phyloP scores from a whole-genome alignment of 2,113 vertebrate species.

The Epinephelus fuscoguttatus region DNA sequence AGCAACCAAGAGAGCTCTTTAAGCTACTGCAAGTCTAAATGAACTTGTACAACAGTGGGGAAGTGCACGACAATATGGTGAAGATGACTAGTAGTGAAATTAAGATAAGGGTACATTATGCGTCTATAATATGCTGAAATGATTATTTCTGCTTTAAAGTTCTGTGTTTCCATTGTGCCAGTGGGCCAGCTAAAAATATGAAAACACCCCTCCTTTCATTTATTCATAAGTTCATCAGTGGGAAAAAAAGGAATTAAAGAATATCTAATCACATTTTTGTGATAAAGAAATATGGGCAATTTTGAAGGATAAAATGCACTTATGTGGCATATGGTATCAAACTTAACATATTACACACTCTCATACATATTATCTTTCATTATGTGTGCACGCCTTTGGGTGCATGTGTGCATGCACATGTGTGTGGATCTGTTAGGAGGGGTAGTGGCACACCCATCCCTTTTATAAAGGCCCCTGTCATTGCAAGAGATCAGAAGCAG shows the following conservation, averaged over 20 bases:
- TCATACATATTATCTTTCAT: slow-evolving; percentile 26
- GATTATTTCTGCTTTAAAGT: slow-evolving; percentile 52
- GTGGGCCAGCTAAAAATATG: slow-evolving; percentile 39
- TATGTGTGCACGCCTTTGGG: slow-evolving; percentile 22
- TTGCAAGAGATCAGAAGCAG: slow-evolving; percentile 79
- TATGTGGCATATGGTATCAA: slow-evolving; percentile 19
- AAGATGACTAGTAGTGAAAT: slow-evolving; percentile 57
- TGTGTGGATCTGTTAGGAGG: slow-evolving; percentile 61
- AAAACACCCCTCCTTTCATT: slow-evolving; percentile 37
- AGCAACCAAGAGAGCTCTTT: slow-evolving; percentile 73
- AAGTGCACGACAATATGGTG: slow-evolving; percentile 62
- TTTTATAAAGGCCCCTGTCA: slow-evolving; percentile 80
- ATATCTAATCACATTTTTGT: slow-evolving; percentile 29
- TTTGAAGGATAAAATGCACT: slow-evolving; percentile 22
- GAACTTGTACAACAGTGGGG: slow-evolving; percentile 65
- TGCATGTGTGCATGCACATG: slow-evolving; percentile 28
- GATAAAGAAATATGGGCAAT: neutral
- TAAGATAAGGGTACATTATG: slow-evolving; percentile 68
- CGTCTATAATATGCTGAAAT: slow-evolving; percentile 63
- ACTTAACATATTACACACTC: slow-evolving; percentile 10
- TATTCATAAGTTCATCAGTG: slow-evolving; percentile 22
- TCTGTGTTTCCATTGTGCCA: slow-evolving; percentile 37
- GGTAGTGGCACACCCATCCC: slow-evolving; percentile 64
- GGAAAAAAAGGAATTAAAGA: neutral
- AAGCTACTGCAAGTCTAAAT: slow-evolving; percentile 69